Evolutionary conservation across 2,888 invertebrate species (phyloP), one percentile per base, ranked within the genome.

Genomic region (Lottia gigantea): DNA sequence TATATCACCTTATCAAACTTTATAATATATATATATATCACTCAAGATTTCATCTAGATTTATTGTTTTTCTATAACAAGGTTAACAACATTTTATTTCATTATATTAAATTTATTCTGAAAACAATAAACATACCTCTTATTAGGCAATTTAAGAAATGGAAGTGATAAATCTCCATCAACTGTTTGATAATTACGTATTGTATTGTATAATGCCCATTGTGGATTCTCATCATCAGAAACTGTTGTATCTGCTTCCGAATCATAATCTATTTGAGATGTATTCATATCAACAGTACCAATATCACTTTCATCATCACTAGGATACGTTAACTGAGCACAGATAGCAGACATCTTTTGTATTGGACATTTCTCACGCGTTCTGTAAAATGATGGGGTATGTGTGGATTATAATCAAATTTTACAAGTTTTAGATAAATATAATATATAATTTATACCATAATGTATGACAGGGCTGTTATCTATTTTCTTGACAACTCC

Each of bases 131-230:
- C 74, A 47, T 70, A 88, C 89, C 87, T 88, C 83, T 86, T 88
- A 11, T 95, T 95, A 0, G 98, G 98, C 71, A 99, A 90, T 83
- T 95, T 95, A 92, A 95, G 94, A 89, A 98, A 95, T 0, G 97
- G 95, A 85, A 97, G 96, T 40, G 95, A 94, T 85, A 97, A 91
- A 1, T 92, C 91, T n/a, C 95, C 96, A 90, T 79, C 77, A 14
- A 81, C 72, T 31, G 82, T 80, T 26, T 79, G 85, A 76, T 84
- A 87, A 71, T 86, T 87, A 62, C 88, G 93, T 25, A 98, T 92
- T 63, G 94, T 92, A 86, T 96, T 95, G 82, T 95, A 94, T 0
- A 98, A 90, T 77, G 95, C 93, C 97, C 97, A 97, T 83, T 94
- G 94, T 0, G 91, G 91, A 46, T 88, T 90, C 0, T 89, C 90